A percentile compares a stretch with the other conserved stretches of the same genome.
phyloP scores from a whole-genome alignment of 2,888 invertebrate species.

The Bombylius discolor region DNA sequence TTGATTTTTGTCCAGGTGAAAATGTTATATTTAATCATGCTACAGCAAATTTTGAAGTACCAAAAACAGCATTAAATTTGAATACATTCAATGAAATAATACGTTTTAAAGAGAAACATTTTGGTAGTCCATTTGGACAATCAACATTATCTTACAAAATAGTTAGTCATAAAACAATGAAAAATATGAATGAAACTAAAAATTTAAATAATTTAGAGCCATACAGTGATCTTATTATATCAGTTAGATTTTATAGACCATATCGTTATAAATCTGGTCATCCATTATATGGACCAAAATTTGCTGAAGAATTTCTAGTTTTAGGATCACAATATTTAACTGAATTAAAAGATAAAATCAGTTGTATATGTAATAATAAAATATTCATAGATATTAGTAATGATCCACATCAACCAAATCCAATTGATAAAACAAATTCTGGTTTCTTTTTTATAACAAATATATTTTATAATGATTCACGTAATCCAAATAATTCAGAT shows the following conservation, averaged over 20 bases:
- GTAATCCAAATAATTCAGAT: conserved; percentile 45
- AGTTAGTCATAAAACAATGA: background rate
- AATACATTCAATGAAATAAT: conserved; percentile 4
- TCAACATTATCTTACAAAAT: conserved; percentile 7
- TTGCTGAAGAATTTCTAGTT: conserved; percentile 46
- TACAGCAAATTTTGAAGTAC: background rate
- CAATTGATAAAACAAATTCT: conserved; percentile 29
- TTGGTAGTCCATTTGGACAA: conserved; percentile 16
- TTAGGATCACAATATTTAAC: conserved; percentile 55
- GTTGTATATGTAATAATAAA: conserved; percentile 57
- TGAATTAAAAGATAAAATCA: conserved; percentile 60
- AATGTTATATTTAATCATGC: background rate
- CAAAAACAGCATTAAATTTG: conserved; percentile 7
- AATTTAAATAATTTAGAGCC: conserved; percentile 21
- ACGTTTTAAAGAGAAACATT: background rate
- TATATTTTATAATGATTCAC: conserved; percentile 64
- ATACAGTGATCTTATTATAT: conserved; percentile 35
- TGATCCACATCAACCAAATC: conserved; percentile 31
- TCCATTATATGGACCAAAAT: conserved; percentile 29
- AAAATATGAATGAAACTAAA: background rate
- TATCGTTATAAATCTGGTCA: conserved; percentile 29
- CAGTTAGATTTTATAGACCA: conserved; percentile 40
- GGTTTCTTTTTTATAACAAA: conserved; percentile 67
- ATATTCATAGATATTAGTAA: conserved; percentile 48
- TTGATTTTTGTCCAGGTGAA: background rate